Conservation (phyloP, 1,140 invertebrate species). For the Nasonia vitripennis region DNA sequence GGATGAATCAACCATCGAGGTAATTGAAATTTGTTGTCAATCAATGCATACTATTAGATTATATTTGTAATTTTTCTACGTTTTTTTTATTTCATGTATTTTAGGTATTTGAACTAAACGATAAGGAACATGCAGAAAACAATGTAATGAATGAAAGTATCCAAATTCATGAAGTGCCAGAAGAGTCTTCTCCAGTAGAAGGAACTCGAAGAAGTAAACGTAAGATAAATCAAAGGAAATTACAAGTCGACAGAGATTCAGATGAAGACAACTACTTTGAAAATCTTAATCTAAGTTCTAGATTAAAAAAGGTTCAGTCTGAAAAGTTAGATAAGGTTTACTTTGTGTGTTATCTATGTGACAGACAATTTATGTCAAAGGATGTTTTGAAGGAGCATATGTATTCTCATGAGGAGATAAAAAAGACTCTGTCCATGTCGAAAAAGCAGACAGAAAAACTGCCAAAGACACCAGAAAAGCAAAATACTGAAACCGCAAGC, state of each 20-base stretch:
- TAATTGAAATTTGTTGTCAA: slow-evolving; percentile 9
- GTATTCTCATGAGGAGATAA: slow-evolving; percentile 72
- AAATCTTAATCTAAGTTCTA: slow-evolving; percentile 70
- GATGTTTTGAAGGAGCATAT: slow-evolving; percentile 71
- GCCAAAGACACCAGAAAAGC: slow-evolving; percentile 52
- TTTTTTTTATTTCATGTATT: background rate
- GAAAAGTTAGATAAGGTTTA: slow-evolving; percentile 67
- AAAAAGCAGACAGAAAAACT: slow-evolving; percentile 64
- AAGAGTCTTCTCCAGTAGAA: slow-evolving; percentile 52
- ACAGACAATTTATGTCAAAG: slow-evolving; percentile 71
- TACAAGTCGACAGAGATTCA: slow-evolving; percentile 49
- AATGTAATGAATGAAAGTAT: slow-evolving; percentile 22
- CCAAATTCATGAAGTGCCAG: slow-evolving; percentile 8
- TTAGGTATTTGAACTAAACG: background rate
- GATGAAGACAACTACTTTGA: slow-evolving; percentile 73
- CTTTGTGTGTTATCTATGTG: slow-evolving; percentile 71
- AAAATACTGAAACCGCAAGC: background rate
- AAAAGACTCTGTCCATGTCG: slow-evolving; percentile 60
- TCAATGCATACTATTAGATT: background rate
- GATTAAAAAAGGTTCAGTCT: slow-evolving; percentile 63
- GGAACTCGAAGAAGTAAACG: slow-evolving; percentile 61
- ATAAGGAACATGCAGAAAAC: slow-evolving; percentile 29
- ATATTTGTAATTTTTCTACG: background rate
- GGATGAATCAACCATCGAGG: slow-evolving; percentile 9
- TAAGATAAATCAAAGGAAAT: slow-evolving; percentile 52